phyloP scores from a whole-genome alignment of 2,797 vertebrate species.

The Lacerta viridis region DNA sequence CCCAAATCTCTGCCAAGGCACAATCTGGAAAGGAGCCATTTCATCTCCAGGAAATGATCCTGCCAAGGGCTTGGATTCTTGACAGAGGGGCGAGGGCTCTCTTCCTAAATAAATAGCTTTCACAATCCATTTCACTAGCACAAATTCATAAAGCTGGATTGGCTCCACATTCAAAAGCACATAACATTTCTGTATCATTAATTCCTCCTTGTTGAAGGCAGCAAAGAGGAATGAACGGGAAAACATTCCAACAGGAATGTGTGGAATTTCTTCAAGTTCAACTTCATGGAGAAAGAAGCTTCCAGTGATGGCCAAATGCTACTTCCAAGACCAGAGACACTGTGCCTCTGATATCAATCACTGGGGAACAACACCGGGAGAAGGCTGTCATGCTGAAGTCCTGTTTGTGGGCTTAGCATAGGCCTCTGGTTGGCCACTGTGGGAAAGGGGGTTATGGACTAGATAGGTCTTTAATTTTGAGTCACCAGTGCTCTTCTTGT shows the following conservation, averaged over 20 bases:
- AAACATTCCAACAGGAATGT: background rate
- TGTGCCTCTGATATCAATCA: background rate
- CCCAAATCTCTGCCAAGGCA: slow-evolving; percentile 57
- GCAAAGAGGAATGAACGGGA: slow-evolving; percentile 35
- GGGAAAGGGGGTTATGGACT: background rate
- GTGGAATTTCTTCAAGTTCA: background rate
- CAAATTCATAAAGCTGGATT: slow-evolving; percentile 32
- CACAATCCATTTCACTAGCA: slow-evolving; percentile 38
- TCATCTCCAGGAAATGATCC: slow-evolving; percentile 57
- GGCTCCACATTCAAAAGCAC: slow-evolving; percentile 30
- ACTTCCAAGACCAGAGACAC: background rate
- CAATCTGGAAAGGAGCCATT: slow-evolving; percentile 64
- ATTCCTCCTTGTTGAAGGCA: background rate
- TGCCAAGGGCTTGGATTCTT: slow-evolving; percentile 55
- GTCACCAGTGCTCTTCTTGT: background rate
- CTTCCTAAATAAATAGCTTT: slow-evolving; percentile 56
- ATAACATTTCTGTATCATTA: slow-evolving; percentile 40
- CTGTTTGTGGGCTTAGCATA: background rate
- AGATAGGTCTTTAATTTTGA: too few relatives aligned
- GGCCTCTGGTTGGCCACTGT: background rate
- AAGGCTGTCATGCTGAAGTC: too few relatives aligned
- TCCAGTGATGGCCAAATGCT: background rate
- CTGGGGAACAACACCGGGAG: too few relatives aligned
- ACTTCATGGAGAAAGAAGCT: background rate
- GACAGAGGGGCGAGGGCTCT: slow-evolving; percentile 45